A percentile compares a stretch with the other conserved stretches of the same genome.
Conservation (phyloP, 2,113 vertebrate genomes). For the Psittacula cyanocephala region DNA sequence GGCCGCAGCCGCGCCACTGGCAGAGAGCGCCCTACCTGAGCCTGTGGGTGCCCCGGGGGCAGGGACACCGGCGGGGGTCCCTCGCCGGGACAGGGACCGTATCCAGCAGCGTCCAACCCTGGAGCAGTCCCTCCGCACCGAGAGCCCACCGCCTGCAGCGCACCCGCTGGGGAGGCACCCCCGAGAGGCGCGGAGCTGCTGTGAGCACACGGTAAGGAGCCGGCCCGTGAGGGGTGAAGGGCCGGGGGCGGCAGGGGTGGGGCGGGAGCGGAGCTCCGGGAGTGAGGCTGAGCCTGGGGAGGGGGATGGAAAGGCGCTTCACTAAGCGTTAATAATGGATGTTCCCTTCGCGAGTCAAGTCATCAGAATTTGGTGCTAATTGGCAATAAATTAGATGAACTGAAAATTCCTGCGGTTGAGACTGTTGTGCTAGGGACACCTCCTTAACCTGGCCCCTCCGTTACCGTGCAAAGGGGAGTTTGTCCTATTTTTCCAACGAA, state of each 20-base stretch:
- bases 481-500: neutral
- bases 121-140: neutral
- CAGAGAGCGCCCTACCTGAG: neutral
- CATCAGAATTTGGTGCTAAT: neutral
- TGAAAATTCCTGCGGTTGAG: neutral
- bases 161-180: neutral
- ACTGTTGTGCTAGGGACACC: neutral
- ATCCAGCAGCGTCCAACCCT: neutral
- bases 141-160: neutral
- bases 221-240: neutral
- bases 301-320: neutral
- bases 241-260: no score
- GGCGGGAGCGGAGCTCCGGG: neutral
- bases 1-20: neutral
- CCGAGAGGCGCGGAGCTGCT: neutral
- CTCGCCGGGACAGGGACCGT: neutral
- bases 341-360: neutral
- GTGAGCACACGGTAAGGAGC: neutral
- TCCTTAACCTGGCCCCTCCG: neutral
- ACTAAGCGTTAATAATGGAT: fast-evolving
- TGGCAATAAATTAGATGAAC: neutral
- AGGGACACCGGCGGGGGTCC: neutral
- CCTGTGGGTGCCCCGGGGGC: no score
- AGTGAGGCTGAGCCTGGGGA: neutral
- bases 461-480: neutral